Percentiles rank a stretch among this genome's conserved stretches.
Evolutionary conservation across 1,140 invertebrate species (phyloP).

Genomic region (Diorhabda elongata): DNA sequence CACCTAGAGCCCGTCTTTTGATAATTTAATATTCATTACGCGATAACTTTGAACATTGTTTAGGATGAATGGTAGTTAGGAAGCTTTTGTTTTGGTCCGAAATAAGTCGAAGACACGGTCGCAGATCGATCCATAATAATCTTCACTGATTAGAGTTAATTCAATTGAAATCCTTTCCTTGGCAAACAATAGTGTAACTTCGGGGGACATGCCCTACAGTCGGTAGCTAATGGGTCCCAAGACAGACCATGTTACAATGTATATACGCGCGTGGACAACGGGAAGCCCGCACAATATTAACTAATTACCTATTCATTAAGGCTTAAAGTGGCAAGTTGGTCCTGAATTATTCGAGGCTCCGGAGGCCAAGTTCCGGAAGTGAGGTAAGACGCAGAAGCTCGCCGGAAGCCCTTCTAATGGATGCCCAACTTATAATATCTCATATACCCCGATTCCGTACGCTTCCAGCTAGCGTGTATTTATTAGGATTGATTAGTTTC

Average conservation of each 20-base stretch:
- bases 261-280: constrained; percentile 34
- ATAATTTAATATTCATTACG: no score
- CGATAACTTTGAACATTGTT: no score
- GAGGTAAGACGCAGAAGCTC: constrained; percentile 43
- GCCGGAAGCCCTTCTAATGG: constrained; percentile 44
- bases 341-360: constrained; percentile 45
- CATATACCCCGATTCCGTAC: neutral
- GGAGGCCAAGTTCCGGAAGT: constrained; percentile 43
- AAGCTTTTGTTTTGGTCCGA: constrained; percentile 2
- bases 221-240: constrained; percentile 38
- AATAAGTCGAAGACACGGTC: constrained; percentile 14
- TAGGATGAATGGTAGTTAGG: neutral
- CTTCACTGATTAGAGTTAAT: constrained; percentile 39
- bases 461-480: constrained; percentile 29
- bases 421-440: constrained; percentile 39
- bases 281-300: constrained; percentile 45
- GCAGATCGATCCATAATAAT: constrained; percentile 36
- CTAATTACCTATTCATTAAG: constrained; percentile 48
- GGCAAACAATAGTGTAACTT: constrained; percentile 34
- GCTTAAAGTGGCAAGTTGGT: constrained; percentile 47
- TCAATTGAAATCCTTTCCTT: constrained; percentile 40
- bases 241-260: constrained; percentile 21
- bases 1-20: no score
- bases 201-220: constrained; percentile 11
- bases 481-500: constrained; percentile 45